A percentile compares a stretch with the other conserved stretches of the same genome.
These are phyloP conservation scores for Drosophila flavopinicola DNA, from an alignment of 2,888 invertebrate genomes.

Conservation along the genomic window DNA sequence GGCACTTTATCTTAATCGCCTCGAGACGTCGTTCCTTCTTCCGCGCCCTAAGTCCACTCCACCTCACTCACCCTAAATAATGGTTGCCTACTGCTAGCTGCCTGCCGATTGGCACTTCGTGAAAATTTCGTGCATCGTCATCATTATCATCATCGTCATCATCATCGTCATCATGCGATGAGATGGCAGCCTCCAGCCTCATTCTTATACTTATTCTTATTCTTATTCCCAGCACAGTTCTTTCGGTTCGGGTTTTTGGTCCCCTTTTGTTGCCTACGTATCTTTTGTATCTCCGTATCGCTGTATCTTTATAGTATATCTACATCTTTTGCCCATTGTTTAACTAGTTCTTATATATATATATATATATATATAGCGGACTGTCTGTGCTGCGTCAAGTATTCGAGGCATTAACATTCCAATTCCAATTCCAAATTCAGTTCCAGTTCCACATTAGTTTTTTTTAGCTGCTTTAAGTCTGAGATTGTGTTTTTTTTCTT, in stretches of 20 bases:
- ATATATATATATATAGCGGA: neutral
- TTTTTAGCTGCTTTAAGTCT: neutral
- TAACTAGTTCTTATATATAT: conserved; percentile 24
- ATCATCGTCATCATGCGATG: conserved; percentile 54
- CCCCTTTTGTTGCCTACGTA: conserved; percentile 55
- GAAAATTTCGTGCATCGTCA: conserved; percentile 73
- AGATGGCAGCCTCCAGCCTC: conserved; percentile 30
- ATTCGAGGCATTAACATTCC: conserved; percentile 40
- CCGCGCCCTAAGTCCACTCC: conserved; percentile 54
- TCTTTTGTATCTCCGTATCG: conserved; percentile 65
- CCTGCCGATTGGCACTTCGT: conserved; percentile 54
- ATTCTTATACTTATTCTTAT: neutral
- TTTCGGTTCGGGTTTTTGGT: conserved; percentile 23
- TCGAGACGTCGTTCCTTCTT: conserved; percentile 62
- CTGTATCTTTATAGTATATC: conserved; percentile 40
- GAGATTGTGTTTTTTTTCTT: conserved; percentile 37
- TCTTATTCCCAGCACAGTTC: conserved; percentile 14
- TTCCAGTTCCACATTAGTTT: conserved; percentile 38
- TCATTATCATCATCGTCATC: conserved; percentile 66
- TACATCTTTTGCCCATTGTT: conserved; percentile 35
- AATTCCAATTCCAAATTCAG: conserved; percentile 37
- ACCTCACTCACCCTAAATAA: conserved; percentile 58
- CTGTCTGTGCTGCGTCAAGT: conserved; percentile 21
- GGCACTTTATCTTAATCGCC: conserved; percentile 80
- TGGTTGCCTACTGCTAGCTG: conserved; percentile 49